Base-by-base conservation (phyloP, 2,888 invertebrate species). In the Tuberolachnus salignus region DNA sequence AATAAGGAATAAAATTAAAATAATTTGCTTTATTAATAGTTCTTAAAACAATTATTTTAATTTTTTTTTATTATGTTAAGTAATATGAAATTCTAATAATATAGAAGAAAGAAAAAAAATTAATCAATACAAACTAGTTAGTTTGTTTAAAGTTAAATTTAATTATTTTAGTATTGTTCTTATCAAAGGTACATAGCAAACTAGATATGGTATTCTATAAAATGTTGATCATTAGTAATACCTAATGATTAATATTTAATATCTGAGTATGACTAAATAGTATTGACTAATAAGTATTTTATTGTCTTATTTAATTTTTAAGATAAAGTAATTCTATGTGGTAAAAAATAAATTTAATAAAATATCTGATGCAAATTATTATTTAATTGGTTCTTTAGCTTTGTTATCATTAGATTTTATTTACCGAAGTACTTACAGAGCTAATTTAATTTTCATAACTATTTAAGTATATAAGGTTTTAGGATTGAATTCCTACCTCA, bases 261-360 rank as follows among this genome's bases (percentile, higher is more conserved):
- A 66, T 49, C 23, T 23, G 4, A 42, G 21, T 55, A 55, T 23
- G 11, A 57, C n/a, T 53, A 34, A 13, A 3, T 42, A 26, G 10
- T 42, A 19, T 53, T 57, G 13, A 61, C 63, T 16, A 44, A 46
- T 23, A 26, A 46, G 61, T 26, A 44, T 23, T 57, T 80, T 64
- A 57, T 19, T 81, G 71, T 84, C 85, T 84, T 86, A 86, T 86
- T 86, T 86, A 85, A 85, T 86, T 86, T 59, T 46, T 44, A 23
- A 57, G 70, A 71, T 71, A 57, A 55, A 44, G 16, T 71, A 44
- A 23, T 71, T 57, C 34, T 34, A 34, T 34, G 34, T 4, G 34
- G 6, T n/a, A n/a, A n/a, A n/a, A n/a, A n/a, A n/a, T n/a, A n/a
- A n/a, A n/a, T n/a, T n/a, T n/a, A n/a, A n/a, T n/a, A n/a, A n/a